Percentiles rank a stretch among this genome's conserved stretches.
These are phyloP conservation scores for Apantesis nais DNA, from an alignment of 2,888 invertebrate species.

Conservation along the genomic window DNA sequence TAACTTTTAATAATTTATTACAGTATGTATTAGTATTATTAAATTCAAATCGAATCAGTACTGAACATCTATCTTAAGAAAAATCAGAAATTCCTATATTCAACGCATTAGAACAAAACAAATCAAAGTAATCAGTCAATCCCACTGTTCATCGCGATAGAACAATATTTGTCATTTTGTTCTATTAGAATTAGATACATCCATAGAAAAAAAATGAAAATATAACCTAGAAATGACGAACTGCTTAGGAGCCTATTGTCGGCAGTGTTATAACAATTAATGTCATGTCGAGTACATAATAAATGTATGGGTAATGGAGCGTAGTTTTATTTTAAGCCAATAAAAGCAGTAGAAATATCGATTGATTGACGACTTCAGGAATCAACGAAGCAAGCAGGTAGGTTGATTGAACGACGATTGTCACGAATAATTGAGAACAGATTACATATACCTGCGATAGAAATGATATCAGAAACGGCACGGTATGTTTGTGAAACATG, in stretches of 20 bases:
- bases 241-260: constrained; percentile 7
- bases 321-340: constrained; percentile 29
- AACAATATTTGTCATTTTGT: not conserved
- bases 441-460: constrained; percentile 51
- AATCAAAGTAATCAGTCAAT: not conserved
- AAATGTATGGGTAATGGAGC: constrained; percentile 24
- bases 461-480: constrained; percentile 58
- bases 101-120: not conserved
- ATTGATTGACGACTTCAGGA: constrained; percentile 33
- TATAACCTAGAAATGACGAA: not conserved
- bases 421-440: constrained; percentile 50
- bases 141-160: not conserved
- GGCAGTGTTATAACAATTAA: constrained; percentile 27
- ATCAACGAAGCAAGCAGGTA: constrained; percentile 51
- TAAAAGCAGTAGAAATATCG: not conserved
- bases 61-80: not conserved
- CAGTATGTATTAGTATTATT: not conserved
- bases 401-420: constrained; percentile 45
- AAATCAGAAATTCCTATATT: not conserved
- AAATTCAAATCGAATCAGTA: not conserved
- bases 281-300: constrained; percentile 23
- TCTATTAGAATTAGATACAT: not conserved
- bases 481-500: constrained; percentile 38
- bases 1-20: not conserved
- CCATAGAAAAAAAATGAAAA: not conserved